Evolutionary conservation across 2,797 vertebrate species (phyloP), one percentile per base, ranked within the genome.

Genomic region (Austrolebias charrua): DNA sequence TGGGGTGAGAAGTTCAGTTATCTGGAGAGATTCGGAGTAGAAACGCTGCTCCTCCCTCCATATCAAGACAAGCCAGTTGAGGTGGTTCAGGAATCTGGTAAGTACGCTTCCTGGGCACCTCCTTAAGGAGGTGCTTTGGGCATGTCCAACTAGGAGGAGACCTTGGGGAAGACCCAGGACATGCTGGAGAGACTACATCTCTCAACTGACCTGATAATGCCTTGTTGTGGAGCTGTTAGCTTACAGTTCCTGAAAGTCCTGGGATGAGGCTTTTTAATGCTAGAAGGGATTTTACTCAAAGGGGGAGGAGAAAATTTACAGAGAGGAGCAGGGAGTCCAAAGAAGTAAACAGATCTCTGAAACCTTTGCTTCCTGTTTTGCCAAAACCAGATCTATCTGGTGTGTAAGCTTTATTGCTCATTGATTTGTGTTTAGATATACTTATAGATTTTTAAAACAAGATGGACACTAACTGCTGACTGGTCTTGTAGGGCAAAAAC

Each of bases 201-300:
- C 24, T 24, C 24, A 24, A 3, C 3, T 24, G 24, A 24, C 24
- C 24, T 24, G 24, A 24, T 2, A 24, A 24, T 3, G 3, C 24
- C 24, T 24, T 24, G 24, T 63, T 66, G 73, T 60, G 69, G 70
- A 52, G 28, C 67, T 52, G 67, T 45, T 66, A 42, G 46, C 31
- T 53, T 61, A 46, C 0, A 6, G 55, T 47, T 75, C 59, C 56
- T 63, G 24, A 56, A 60, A 55, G 69, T 53, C 42, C 49, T 18
- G 14, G 43, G 49, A 31, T 33, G 47, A 63, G 33, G 43, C 49
- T 4, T 66, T 61, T 18, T 75, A 50, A 63, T 11, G 45, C 40
- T 52, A 59, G 48, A 60, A 46, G 52, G 6, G 51, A 40, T 66
- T 47, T 67, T 65, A 63, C 16, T 16, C 13, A 5, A 24, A 53